These are phyloP conservation scores for Lepus oiostolus DNA, from an alignment of 2,797 vertebrate genomes.

Conservation along the genomic window DNA sequence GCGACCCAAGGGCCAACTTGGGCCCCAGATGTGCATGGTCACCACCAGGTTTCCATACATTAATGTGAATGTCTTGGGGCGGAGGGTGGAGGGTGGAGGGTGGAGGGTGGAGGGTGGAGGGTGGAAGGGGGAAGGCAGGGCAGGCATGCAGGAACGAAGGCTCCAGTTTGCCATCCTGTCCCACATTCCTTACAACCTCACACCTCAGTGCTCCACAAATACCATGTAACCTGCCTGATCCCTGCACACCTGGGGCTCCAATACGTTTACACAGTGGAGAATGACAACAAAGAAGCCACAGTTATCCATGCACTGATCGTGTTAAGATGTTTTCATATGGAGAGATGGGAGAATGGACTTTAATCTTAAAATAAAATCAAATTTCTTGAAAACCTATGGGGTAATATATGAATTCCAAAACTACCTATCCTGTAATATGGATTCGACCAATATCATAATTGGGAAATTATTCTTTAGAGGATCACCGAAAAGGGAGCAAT, in stretches of 20 bases:
- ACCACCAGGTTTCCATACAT: neutral
- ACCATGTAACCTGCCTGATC: neutral
- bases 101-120: no score
- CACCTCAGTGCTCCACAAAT: neutral
- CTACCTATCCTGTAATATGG: neutral
- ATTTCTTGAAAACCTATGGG: neutral
- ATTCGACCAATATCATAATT: neutral
- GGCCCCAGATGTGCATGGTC: neutral
- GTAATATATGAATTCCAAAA: neutral
- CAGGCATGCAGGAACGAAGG: fast-evolving
- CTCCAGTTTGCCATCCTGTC: neutral
- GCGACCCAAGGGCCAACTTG: neutral
- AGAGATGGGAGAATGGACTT: neutral
- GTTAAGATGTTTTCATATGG: neutral
- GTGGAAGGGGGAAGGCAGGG: no score
- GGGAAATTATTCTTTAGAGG: constrained; percentile 5
- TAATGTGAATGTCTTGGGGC: neutral
- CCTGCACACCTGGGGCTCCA: neutral
- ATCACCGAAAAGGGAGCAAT: neutral
- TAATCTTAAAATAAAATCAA: constrained; percentile 36
- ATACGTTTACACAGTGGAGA: neutral
- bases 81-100: no score
- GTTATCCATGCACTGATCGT: neutral
- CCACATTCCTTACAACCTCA: neutral
- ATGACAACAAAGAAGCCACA: neutral